phyloP scores from a whole-genome alignment of 2,797 vertebrate species.

The Emys orbicularis region DNA sequence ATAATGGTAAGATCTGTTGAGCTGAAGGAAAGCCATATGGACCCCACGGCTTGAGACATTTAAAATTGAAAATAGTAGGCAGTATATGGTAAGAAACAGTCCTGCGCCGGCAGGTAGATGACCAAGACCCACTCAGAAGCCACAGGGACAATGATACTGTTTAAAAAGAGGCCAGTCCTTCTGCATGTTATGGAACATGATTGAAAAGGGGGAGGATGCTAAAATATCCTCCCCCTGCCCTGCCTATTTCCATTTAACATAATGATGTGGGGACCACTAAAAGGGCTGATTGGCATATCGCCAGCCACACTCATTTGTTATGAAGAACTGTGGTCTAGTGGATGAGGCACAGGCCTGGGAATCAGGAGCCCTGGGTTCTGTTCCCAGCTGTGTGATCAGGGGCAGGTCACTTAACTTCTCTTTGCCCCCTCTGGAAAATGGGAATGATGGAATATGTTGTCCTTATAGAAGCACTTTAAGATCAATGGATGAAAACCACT shows the following conservation, averaged over 20 bases:
- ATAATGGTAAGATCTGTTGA: neutral
- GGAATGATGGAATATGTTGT: neutral
- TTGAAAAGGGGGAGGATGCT: neutral
- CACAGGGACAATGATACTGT: neutral
- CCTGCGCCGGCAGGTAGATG: neutral
- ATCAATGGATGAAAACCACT: neutral
- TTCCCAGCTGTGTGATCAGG: neutral
- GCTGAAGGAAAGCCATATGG: neutral
- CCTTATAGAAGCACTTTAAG: neutral
- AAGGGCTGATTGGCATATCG: neutral
- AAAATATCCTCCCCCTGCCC: neutral
- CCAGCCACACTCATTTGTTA: fast-evolving
- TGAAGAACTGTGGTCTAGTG: neutral
- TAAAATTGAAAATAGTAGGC: neutral
- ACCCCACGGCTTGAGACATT: neutral
- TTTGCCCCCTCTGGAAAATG: neutral
- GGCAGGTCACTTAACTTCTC: neutral
- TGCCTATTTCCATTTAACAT: neutral
- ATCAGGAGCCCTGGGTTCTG: neutral
- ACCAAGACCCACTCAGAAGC: neutral
- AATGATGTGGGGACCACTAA: neutral
- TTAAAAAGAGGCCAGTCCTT: neutral
- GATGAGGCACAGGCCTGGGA: neutral
- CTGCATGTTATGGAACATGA: neutral
- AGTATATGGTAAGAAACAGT: neutral